These are phyloP conservation scores for Brachyptera risi DNA, from an alignment of 2,888 invertebrate genomes.

Conservation along the genomic window DNA sequence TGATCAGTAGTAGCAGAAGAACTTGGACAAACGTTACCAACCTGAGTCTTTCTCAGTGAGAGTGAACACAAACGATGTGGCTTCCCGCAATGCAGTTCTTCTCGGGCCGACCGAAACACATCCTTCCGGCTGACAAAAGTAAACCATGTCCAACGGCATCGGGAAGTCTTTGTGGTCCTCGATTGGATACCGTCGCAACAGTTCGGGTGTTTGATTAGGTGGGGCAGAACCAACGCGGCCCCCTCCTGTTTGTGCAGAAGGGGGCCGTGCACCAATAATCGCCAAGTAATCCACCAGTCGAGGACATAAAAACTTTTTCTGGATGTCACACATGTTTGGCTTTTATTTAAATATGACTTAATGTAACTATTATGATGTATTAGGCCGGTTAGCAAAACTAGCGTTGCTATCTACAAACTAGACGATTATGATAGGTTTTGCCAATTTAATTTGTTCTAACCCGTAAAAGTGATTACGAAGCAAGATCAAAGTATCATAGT, in stretches of 20 bases:
- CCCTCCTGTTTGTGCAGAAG: conserved; percentile 57
- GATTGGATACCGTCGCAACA: conserved; percentile 90
- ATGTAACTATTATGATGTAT: too few species aligned
- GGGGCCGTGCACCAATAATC: conserved; percentile 87
- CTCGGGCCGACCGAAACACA: conserved; percentile 90
- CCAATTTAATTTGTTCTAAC: too few species aligned
- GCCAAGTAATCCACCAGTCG: conserved; percentile 94
- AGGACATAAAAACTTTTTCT: conserved; percentile 78
- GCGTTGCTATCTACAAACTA: too few species aligned
- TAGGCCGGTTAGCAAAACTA: too few species aligned
- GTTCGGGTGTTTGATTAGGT: conserved; percentile 76
- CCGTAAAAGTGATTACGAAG: too few species aligned
- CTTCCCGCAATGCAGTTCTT: conserved; percentile 78
- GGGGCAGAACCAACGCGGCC: conserved; percentile 54
- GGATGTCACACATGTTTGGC: conserved; percentile 50
- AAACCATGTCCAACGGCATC: conserved; percentile 95
- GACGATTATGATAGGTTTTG: too few species aligned
- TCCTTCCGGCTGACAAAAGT: conserved; percentile 99
- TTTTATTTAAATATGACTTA: too few species aligned
- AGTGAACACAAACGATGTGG: conserved; percentile 95
- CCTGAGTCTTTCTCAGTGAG: conserved; percentile 99
- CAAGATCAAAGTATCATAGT: too few species aligned
- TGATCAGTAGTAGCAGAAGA: too few species aligned
- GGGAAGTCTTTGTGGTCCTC: conserved; percentile 97
- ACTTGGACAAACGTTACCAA: too few species aligned